These are phyloP conservation scores for Mixornis gularis DNA, from an alignment of 2,113 vertebrate genomes.

Conservation along the genomic window DNA sequence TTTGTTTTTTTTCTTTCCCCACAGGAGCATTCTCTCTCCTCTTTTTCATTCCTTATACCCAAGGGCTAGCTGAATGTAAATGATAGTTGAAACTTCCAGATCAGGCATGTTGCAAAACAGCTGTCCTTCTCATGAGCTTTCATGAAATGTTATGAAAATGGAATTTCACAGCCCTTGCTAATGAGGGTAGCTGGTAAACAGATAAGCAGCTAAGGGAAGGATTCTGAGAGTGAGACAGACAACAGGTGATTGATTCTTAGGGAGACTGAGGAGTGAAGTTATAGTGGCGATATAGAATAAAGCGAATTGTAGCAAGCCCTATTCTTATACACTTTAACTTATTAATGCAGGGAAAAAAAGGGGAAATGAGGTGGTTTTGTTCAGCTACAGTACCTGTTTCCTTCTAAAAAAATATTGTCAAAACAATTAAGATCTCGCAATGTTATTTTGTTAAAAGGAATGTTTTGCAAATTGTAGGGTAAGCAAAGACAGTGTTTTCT, in stretches of 20 bases:
- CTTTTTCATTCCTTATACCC: neutral
- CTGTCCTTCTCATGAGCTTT: neutral
- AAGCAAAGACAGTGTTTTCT: neutral
- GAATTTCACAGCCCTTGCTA: neutral
- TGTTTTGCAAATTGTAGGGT: neutral
- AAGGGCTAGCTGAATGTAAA: neutral
- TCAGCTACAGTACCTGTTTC: neutral
- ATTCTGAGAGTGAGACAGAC: neutral
- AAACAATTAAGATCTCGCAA: neutral
- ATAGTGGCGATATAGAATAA: neutral
- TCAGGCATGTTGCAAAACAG: neutral
- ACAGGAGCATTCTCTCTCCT: rapidly evolving
- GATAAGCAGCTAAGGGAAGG: neutral
- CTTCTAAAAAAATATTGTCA: neutral
- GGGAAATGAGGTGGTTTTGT: neutral
- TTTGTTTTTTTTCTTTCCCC: neutral
- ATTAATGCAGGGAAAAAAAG: rapidly evolving
- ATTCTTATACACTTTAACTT: neutral
- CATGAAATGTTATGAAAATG: neutral
- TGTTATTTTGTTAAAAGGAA: neutral
- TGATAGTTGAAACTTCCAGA: neutral
- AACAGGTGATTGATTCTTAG: neutral
- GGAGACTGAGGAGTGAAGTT: neutral
- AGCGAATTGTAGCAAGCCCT: neutral
- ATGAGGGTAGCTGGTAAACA: neutral